Evolutionary conservation across 1,140 invertebrate species (phyloP), one percentile per base, ranked within the genome.

Genomic region (Drosophila miranda): DNA sequence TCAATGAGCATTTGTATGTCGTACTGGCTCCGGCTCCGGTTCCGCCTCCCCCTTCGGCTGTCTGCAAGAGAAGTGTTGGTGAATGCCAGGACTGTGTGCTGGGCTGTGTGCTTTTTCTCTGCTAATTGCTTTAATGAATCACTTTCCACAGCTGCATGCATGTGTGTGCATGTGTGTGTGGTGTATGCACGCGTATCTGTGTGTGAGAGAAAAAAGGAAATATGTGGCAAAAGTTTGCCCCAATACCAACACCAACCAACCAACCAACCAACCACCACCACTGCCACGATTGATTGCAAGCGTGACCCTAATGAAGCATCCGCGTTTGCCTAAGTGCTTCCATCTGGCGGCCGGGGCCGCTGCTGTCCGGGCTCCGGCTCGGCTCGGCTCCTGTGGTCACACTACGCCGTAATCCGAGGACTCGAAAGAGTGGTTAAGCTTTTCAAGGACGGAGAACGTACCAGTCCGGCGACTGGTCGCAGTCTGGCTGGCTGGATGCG

Each of bases 61-160:
- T 38, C 58, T 79, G 75, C 66, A 79, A 79, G 60, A 80, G 46
- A 78, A 79, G 50, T 50, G 41, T 55, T 45, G 48, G 34, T 64
- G 78, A 78, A 61, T 73, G 76, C 44, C 16, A 7, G 48, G 51
- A 42, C 43, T 55, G 23, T 14, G 8, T 19, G 30, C 64, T 53
- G n/a, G 23, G 5, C 23, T 30, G 30, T 30, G 30, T 30, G 2
- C 30, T 43, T 23, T 45, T 45, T 58, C 55, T n/a, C 53, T 76
- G 57, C 67, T 80, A 81, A 82, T 81, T 81, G 68, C 68, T 57
- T 74, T 69, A 78, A 82, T 81, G 78, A 73, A 82, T 82, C 78
- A 82, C 70, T 64, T 64, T 48, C 14, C 63, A 38, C 59, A 9
- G 42, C 21, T 21, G 23, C 6, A 30, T 38, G 26, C n/a, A 26